phyloP scores from a whole-genome alignment of 2,797 vertebrate genomes.

The Fundulus diaphanus region DNA sequence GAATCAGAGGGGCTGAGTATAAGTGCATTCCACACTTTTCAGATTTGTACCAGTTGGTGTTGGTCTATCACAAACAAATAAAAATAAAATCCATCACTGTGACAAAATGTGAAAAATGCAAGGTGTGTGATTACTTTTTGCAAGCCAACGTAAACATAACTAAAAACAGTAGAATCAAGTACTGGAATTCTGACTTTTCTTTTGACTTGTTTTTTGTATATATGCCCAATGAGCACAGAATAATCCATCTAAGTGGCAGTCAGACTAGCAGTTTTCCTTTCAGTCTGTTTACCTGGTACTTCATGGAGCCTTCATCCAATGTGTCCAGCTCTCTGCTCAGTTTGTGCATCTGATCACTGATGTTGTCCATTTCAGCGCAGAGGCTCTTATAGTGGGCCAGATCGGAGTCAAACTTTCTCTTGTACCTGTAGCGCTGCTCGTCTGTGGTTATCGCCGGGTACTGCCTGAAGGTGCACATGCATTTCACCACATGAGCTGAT shows the following conservation, averaged over 20 bases:
- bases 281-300: conserved; percentile 82
- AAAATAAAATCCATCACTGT: background rate
- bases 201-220: no score
- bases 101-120: background rate
- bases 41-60: no score
- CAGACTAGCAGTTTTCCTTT: background rate
- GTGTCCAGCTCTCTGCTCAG: conserved; percentile 83
- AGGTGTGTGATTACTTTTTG: background rate
- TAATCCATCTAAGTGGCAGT: background rate
- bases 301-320: conserved; percentile 73
- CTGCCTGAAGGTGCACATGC: conserved; percentile 63
- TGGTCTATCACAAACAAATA: no score
- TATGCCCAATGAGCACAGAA: background rate
- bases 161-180: background rate
- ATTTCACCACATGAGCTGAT: conserved; percentile 8
- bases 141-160: background rate
- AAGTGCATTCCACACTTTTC: no score
- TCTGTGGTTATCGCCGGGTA: conserved; percentile 85
- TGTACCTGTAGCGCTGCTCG: conserved; percentile 78
- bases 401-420: conserved; percentile 83
- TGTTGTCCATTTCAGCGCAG: conserved; percentile 84
- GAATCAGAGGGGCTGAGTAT: no score
- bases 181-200: no score
- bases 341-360: conserved; percentile 84
- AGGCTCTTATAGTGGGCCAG: conserved; percentile 83